phyloP scores from a whole-genome alignment of 2,113 vertebrate genomes.

The Lutjanus erythropterus region DNA sequence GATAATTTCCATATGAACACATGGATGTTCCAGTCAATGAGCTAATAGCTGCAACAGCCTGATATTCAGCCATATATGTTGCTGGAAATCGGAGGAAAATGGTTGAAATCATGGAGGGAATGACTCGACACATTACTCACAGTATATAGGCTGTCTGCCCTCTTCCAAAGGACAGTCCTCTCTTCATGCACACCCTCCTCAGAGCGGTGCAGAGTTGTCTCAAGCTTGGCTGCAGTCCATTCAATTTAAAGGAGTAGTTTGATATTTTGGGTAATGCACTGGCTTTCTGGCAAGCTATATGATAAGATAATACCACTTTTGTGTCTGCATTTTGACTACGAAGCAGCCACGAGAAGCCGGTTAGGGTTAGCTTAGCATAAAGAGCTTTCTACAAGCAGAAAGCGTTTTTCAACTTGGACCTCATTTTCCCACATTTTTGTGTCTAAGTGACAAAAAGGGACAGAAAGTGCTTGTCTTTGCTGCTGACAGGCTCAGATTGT shows the following conservation, averaged over 20 bases:
- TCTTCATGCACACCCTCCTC: neutral
- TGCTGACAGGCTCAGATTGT: too few species aligned
- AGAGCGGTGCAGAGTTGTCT: neutral
- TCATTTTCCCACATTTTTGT: too few species aligned
- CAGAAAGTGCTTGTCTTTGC: too few species aligned
- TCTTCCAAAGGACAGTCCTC: neutral
- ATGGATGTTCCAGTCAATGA: neutral
- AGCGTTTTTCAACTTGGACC: too few species aligned
- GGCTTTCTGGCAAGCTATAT: too few species aligned
- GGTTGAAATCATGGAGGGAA: neutral
- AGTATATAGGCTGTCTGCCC: neutral
- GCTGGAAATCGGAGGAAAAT: neutral
- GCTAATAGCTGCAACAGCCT: neutral
- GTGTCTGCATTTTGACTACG: neutral
- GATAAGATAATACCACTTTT: neutral
- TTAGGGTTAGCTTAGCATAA: conserved; percentile 2
- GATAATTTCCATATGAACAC: neutral
- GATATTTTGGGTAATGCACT: neutral
- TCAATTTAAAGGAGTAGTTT: neutral
- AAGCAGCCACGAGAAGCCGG: neutral
- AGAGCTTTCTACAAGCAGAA: too few species aligned
- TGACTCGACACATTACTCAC: neutral
- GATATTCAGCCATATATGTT: neutral
- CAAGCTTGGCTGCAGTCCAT: neutral
- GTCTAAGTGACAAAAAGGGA: too few species aligned